Conservation (phyloP, 2,888 invertebrate genomes). For the Charanyca ferruginea region DNA sequence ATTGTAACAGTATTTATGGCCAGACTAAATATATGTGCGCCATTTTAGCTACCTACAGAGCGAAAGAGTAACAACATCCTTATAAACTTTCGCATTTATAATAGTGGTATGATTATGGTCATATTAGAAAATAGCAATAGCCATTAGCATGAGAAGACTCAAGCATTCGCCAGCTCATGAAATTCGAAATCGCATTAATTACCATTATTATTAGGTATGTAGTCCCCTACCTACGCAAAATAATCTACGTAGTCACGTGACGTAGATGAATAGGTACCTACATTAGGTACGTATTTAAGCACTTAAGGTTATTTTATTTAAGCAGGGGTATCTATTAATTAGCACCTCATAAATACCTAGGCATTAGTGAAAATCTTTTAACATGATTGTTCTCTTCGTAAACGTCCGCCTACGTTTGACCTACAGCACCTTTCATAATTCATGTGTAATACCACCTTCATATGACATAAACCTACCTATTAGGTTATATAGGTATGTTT, state of each 20-base stretch:
- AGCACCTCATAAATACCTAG: background rate
- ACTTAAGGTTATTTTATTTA: background rate
- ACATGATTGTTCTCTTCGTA: constrained; percentile 5
- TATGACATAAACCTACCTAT: constrained; percentile 20
- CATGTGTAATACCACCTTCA: constrained; percentile 47
- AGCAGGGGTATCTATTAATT: background rate
- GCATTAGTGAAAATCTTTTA: constrained; percentile 13
- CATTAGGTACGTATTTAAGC: background rate
- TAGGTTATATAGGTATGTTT: constrained; percentile 30
- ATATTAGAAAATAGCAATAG: no score
- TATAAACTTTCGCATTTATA: no score
- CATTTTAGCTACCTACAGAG: no score
- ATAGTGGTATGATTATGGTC: no score
- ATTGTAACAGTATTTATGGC: no score
- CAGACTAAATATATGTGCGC: no score
- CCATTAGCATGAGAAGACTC: no score
- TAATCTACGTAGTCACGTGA: background rate
- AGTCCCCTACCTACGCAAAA: background rate
- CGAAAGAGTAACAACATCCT: no score
- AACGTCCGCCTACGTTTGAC: constrained; percentile 48
- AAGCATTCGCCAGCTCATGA: no score
- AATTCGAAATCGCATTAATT: no score
- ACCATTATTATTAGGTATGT: background rate
- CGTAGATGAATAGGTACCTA: background rate
- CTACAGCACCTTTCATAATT: constrained; percentile 47